Base-by-base conservation (phyloP, 2,797 vertebrate genomes). In the Numenius phaeopus region DNA sequence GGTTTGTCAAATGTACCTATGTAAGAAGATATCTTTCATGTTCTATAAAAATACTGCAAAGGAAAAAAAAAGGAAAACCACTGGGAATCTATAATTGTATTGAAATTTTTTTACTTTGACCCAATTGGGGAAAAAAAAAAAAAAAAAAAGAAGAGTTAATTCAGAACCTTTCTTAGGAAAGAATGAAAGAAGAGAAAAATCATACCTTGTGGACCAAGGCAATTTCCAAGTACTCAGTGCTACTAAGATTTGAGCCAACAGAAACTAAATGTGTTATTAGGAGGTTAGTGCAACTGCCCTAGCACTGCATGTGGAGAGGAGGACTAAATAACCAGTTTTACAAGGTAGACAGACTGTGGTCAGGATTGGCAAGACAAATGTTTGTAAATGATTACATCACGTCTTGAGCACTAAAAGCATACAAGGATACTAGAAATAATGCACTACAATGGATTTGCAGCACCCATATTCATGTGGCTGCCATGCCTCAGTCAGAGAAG, bases 361-460 rank as follows among this genome's bases (percentile, higher is more conserved):
- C 85, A 93, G 67, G 27, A 91, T 14, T 88, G 87, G 70, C 3
- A 0, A 87, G 94, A 91, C 87, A 78, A 78, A 59, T 75, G 50
- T 89, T 94, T 86, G 83, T 49, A 80, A 72, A 83, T 66, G 16
- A 93, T 88, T 91, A 75, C 69, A 62, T 93, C 75, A 87, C 50
- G 71, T 90, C 87, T 81, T 90, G 40, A 92, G 64, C 8, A 5
- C 37, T 87, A 78, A 87, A 93, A 89, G 40, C 66, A 55, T 22
- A 19, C 42, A 87, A 78, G 54, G 47, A 44, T 69, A 52, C 39
- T 7, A 78, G 77, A 88, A 94, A 92, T 47, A 90, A 82, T n/a
- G 37, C 67, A 77, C 22, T 71, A 40, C n/a, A 62, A 18, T 71
- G 37, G 32, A 58, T 80, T 81, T 70, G 65, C 8, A 58, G 87